These are phyloP conservation scores for Aphyosemion australe DNA, from an alignment of 2,113 vertebrate genomes.

Conservation along the genomic window DNA sequence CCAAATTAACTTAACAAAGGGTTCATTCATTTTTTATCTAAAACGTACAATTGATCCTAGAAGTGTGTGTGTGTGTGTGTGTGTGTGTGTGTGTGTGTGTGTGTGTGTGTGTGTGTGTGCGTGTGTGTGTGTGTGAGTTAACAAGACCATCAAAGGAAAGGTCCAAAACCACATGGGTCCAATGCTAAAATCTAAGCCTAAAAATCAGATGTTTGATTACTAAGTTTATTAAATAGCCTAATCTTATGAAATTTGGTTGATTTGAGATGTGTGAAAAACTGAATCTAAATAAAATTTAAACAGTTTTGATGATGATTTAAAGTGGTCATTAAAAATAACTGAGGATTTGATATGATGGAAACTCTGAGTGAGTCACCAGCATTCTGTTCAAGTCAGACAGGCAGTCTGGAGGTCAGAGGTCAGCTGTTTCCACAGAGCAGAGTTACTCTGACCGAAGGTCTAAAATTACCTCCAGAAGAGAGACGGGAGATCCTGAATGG, in stretches of 20 bases:
- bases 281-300: background rate
- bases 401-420: constrained; percentile 39
- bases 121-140: background rate
- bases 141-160: background rate
- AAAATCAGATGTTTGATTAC: too few species aligned
- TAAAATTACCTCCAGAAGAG: constrained; percentile 43
- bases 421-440: constrained; percentile 6
- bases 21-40: background rate
- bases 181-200: background rate
- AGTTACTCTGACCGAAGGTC: background rate
- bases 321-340: background rate
- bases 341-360: background rate
- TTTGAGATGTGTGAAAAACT: background rate
- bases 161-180: background rate
- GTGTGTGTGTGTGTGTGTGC: too few species aligned
- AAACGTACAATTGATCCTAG: too few species aligned
- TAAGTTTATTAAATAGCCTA: too few species aligned
- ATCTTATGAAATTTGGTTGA: too few species aligned
- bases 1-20: background rate
- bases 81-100: too few species aligned
- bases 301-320: background rate
- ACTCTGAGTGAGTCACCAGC: background rate
- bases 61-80: too few species aligned
- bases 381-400: background rate
- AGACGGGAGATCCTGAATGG: constrained; percentile 42